phyloP scores from a whole-genome alignment of 2,888 invertebrate species.

The Bombylius discolor region DNA sequence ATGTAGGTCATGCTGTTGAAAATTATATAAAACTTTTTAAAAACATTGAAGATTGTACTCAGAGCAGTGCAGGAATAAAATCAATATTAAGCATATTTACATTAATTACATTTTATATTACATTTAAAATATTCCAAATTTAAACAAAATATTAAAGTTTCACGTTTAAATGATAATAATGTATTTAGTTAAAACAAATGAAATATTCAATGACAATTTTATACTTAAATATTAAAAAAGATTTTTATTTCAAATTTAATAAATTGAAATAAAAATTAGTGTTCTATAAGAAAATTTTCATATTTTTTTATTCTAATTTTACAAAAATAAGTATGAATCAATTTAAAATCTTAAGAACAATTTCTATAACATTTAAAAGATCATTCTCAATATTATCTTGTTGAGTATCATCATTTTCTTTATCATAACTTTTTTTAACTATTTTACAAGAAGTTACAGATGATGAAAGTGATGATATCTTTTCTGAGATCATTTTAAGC shows the following conservation, averaged over 20 bases:
- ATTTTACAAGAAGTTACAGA: neutral
- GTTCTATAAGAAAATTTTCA: too few species aligned
- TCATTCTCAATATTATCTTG: slow-evolving; percentile 11
- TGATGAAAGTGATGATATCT: neutral
- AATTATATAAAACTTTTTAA: slow-evolving; percentile 45
- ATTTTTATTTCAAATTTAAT: too few species aligned
- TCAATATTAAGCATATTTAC: neutral
- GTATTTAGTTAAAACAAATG: too few species aligned
- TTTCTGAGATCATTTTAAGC: slow-evolving; percentile 19
- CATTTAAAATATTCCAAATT: too few species aligned
- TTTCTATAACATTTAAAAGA: slow-evolving; percentile 21
- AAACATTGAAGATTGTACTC: slow-evolving; percentile 33
- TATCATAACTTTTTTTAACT: slow-evolving; percentile 11
- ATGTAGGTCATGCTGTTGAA: slow-evolving; percentile 34
- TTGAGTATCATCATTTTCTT: slow-evolving; percentile 9
- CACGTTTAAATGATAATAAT: too few species aligned
- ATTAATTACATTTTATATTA: neutral
- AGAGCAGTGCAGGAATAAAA: slow-evolving; percentile 4
- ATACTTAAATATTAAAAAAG: too few species aligned
- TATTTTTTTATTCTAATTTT: too few species aligned
- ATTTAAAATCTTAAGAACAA: slow-evolving; percentile 20
- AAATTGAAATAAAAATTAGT: too few species aligned
- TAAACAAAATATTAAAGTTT: too few species aligned
- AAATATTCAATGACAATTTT: too few species aligned
- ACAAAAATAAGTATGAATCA: neutral